Evolutionary conservation across 2,113 vertebrate species (phyloP), one percentile per base, ranked within the genome.

Genomic region (Misgurnus mizolepis): DNA sequence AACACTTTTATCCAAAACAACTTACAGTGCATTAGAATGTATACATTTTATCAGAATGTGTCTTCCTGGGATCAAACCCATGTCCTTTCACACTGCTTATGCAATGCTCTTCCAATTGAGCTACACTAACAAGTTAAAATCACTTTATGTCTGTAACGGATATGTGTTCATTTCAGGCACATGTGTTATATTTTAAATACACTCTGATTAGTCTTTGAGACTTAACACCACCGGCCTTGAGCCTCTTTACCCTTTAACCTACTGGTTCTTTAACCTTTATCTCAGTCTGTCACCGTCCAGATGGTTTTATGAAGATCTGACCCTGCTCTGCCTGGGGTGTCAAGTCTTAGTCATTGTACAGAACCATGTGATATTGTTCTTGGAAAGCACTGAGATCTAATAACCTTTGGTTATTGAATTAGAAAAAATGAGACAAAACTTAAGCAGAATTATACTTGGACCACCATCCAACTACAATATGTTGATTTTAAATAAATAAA

Each of bases 181-280:
- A 53, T 15, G 14, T 53, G 50, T 53, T 53, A 53, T 15, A 53
- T 53, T 53, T 53, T 15, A 53, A 53, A 53, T 1, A 14, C 14
- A 14, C 43, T 45, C 12, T 53, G 50, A 53, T 4, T 3, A 15
- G 14, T 58, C 14, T 27, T 6, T 75, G 41, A 34, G 14, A 17
- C 41, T 64, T 75, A 75, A 73, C 55, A 12, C 39, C 14, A 10
- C 12, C 18, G n/a, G 55, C 55, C 14, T 14, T 66, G 39, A 80
- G 45, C 41, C 67, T 40, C 50, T 61, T 78, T 68, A 58, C 9
- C 27, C 15, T 65, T 60, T 78, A 41, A 68, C 76, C 39, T 79
- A 8, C 56, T 65, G 10, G 65, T 17, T 45, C 50, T 80, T 18
- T 67, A 12, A 22, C 39, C 22, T 61, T 47, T 41, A 60, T 41